These are phyloP conservation scores for Lobophora halterata DNA, from an alignment of 2,888 invertebrate species.

Conservation along the genomic window DNA sequence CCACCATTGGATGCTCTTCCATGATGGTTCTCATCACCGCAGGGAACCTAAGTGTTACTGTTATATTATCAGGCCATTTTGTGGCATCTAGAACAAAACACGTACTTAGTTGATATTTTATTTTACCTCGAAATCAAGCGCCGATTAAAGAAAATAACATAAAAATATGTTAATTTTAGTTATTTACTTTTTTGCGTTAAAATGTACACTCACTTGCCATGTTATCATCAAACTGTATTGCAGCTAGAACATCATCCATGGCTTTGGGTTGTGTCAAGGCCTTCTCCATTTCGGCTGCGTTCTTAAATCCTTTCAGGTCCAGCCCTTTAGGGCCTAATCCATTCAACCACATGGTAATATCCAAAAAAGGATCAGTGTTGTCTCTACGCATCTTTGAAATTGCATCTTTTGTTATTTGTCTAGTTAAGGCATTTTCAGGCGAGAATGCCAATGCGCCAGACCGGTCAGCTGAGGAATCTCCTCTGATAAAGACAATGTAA, in stretches of 20 bases:
- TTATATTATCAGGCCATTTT: constrained; percentile 75
- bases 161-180: background rate
- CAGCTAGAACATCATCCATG: constrained; percentile 66
- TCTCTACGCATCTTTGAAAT: constrained; percentile 61
- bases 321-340: too few relatives aligned
- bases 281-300: constrained; percentile 57
- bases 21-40: constrained; percentile 80
- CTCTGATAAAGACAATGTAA: constrained; percentile 36
- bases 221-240: constrained; percentile 67
- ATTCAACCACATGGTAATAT: too few relatives aligned
- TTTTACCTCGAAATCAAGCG: background rate
- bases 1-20: constrained; percentile 62
- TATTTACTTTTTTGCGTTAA: background rate
- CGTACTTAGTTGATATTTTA: too few relatives aligned
- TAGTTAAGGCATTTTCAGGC: constrained; percentile 65
- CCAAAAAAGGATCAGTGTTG: constrained; percentile 58
- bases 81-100: constrained; percentile 50
- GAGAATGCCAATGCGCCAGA: constrained; percentile 69
- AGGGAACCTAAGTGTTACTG: constrained; percentile 82
- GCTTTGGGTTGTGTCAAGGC: constrained; percentile 67
- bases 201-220: constrained; percentile 62
- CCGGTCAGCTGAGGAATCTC: constrained; percentile 51
- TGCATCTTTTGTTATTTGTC: constrained; percentile 58
- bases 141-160: too few relatives aligned
- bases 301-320: constrained; percentile 59